phyloP scores from a whole-genome alignment of 1,140 invertebrate genomes.

The Heliconius eleuchia region DNA sequence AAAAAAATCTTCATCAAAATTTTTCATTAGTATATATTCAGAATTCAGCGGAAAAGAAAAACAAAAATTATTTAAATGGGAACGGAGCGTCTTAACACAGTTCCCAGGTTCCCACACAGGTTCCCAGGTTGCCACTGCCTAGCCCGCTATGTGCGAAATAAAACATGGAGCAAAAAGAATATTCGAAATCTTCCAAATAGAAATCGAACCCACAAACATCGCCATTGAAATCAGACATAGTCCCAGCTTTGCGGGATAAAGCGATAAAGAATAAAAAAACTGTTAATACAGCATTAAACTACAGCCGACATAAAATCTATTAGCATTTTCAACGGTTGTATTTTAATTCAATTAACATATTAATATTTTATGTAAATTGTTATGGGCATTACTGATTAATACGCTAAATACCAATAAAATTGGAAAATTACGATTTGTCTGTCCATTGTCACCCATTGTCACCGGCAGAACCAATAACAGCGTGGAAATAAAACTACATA shows the following conservation, averaged over 20 bases:
- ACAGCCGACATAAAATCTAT: background rate
- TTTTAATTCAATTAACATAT: conserved; percentile 14
- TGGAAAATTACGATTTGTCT: background rate
- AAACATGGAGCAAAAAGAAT: background rate
- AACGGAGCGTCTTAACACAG: too few species aligned
- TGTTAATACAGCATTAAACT: background rate
- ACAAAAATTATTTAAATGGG: background rate
- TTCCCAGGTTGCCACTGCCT: too few species aligned
- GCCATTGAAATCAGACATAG: too few species aligned
- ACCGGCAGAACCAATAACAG: background rate
- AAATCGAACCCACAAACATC: too few species aligned
- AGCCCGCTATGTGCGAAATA: background rate
- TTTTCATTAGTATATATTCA: too few species aligned
- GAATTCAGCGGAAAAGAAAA: background rate
- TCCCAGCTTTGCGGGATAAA: background rate
- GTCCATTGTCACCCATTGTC: background rate
- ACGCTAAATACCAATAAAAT: conserved; percentile 14
- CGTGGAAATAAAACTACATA: background rate
- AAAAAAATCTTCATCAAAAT: too few species aligned
- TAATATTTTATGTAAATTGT: conserved; percentile 13
- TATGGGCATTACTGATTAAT: conserved; percentile 7
- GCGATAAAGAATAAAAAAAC: background rate
- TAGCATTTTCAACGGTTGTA: background rate
- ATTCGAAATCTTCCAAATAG: too few species aligned
- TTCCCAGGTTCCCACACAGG: too few species aligned